Evolutionary conservation across 1,140 invertebrate species (phyloP), one percentile per base, ranked within the genome.

Genomic region (Drosophila sulfurigaster): DNA sequence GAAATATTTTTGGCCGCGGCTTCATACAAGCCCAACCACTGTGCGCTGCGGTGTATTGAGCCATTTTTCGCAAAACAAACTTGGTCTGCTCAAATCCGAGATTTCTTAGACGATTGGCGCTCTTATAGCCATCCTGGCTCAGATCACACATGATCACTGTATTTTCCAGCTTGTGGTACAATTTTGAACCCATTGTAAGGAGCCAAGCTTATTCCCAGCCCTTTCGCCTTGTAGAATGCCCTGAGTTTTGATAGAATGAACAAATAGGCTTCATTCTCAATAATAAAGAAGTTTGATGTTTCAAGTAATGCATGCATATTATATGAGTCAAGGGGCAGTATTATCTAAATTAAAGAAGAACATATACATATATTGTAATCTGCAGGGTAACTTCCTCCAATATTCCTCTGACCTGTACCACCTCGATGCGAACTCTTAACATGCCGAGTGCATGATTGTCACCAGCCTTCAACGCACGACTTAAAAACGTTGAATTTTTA

Each of bases 1-100:
- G n/a, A n/a, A n/a, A n/a, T n/a, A n/a, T n/a, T n/a, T n/a, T n/a
- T n/a, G n/a, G n/a, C n/a, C n/a, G n/a, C n/a, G n/a, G n/a, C n/a
- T n/a, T n/a, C n/a, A n/a, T n/a, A n/a, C n/a, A n/a, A n/a, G n/a
- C n/a, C n/a, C n/a, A n/a, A n/a, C n/a, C n/a, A n/a, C n/a, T n/a
- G n/a, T n/a, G 83, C 2, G 82, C 76, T 0, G 94, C 94, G 71
- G 95, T 94, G 70, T 94, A 94, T 15, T 93, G 93, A 0, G 94
- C 94, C 28, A 95, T 66, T 25, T 93, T 93, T 38, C 92, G 93
- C 0, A 95, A 82, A 0, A 93, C 93, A 25, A 88, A 79, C 41
- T 93, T 93, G 1, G 94, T 79, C 58, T 94, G 93, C 13, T 94
- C 86, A 3, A 94, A 66, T 41, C 94, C 87, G 0, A 95, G 67